Conservation (phyloP, 2,888 invertebrate genomes). For the Diaperis boleti region DNA sequence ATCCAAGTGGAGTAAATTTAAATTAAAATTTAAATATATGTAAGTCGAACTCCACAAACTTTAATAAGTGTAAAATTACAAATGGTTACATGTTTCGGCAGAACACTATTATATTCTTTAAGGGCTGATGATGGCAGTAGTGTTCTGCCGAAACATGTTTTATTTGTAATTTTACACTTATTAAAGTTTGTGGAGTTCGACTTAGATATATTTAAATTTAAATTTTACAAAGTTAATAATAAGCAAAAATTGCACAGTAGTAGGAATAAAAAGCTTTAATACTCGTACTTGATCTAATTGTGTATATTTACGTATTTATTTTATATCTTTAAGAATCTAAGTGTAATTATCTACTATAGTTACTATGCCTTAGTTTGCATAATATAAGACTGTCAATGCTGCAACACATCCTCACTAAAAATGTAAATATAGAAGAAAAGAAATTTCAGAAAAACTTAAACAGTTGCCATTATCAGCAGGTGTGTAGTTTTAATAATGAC, state of each 20-base stretch:
- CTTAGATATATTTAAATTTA: conserved; percentile 28
- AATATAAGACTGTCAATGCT: conserved; percentile 9
- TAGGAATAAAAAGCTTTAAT: conserved; percentile 39
- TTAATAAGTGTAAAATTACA: no score
- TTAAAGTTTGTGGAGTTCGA: no score
- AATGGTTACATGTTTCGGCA: no score
- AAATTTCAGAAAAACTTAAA: not conserved
- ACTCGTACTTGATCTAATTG: conserved; percentile 40
- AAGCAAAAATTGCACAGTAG: conserved; percentile 40
- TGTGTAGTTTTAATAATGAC: not conserved
- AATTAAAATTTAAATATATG: no score
- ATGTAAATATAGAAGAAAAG: not conserved
- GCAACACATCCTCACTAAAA: not conserved
- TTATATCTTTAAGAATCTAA: conserved; percentile 27
- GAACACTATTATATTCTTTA: no score
- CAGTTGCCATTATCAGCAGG: no score
- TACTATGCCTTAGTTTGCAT: conserved; percentile 4
- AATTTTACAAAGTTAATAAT: conserved; percentile 20
- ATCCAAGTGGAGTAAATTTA: no score
- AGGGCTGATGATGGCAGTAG: no score
- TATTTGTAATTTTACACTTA: no score
- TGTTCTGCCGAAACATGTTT: no score
- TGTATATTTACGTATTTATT: conserved; percentile 39
- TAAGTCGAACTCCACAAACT: no score
- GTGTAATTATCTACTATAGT: conserved; percentile 21